Evolutionary conservation across 2,888 invertebrate species (phyloP).

Genomic region (Coenonympha glycerion): DNA sequence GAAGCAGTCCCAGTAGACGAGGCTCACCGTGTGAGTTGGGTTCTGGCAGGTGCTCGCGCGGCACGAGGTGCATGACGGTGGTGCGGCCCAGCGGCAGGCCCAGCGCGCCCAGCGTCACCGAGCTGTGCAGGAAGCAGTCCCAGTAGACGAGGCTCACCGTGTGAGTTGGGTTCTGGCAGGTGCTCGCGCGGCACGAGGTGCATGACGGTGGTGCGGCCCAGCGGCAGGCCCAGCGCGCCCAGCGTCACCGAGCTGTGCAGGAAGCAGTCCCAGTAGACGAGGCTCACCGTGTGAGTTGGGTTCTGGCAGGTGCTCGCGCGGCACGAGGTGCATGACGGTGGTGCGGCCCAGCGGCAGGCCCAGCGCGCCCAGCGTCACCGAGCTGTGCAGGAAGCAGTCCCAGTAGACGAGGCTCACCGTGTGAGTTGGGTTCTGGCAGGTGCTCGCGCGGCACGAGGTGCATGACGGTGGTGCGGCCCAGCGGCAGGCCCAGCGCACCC

Average conservation of each 20-base stretch:
- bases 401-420: conserved; percentile 99
- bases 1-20: no score
- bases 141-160: conserved; percentile 99
- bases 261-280: no score
- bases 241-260: no score
- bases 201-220: no score
- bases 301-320: conserved; percentile 98
- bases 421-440: no score
- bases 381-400: conserved; percentile 99
- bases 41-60: conserved; percentile 98
- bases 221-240: no score
- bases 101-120: conserved; percentile 97
- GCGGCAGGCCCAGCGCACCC: no score
- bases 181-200: conserved; percentile 96
- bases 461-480: no score
- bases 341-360: conserved; percentile 98
- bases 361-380: conserved; percentile 97
- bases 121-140: conserved; percentile 99
- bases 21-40: conserved; percentile 96
- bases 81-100: conserved; percentile 98
- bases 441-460: no score
- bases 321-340: conserved; percentile 99
- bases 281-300: conserved; percentile 96
- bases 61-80: conserved; percentile 99
- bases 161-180: no score